These are phyloP conservation scores for Bruchidius siliquastri DNA, from an alignment of 2,888 invertebrate species.

Conservation along the genomic window DNA sequence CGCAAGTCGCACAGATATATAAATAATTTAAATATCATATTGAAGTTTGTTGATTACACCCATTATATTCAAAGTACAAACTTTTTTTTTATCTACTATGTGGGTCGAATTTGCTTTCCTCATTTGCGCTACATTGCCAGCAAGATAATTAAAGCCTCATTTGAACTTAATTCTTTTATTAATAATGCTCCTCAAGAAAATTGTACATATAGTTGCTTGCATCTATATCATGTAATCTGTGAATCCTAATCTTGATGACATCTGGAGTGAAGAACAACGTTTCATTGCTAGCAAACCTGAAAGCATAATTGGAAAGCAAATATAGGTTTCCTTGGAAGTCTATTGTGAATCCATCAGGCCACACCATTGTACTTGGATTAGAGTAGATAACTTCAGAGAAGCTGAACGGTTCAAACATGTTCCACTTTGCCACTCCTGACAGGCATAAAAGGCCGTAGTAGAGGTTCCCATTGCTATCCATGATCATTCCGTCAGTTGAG, in stretches of 20 bases:
- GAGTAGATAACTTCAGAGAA: constrained; percentile 49
- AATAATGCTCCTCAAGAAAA: not conserved
- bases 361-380: constrained; percentile 61
- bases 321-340: constrained; percentile 61
- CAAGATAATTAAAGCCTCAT: no score
- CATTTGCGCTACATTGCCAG: no score
- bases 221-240: constrained; percentile 11
- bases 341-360: constrained; percentile 66
- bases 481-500: constrained; percentile 65
- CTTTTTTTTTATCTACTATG: no score
- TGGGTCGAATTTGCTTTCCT: no score
- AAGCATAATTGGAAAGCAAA: constrained; percentile 54
- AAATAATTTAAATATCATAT: no score
- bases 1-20: no score
- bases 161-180: not conserved
- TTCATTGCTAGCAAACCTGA: constrained; percentile 23
- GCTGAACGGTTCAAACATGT: constrained; percentile 54
- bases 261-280: constrained; percentile 16
- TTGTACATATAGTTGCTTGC: not conserved
- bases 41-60: no score
- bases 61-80: no score
- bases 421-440: constrained; percentile 67
- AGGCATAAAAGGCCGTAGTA: constrained; percentile 65
- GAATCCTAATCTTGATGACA: constrained; percentile 26
- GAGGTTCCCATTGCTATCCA: constrained; percentile 62